Base-by-base conservation (phyloP, 2,113 vertebrate genomes). In the Melanerpes aurifrons region DNA sequence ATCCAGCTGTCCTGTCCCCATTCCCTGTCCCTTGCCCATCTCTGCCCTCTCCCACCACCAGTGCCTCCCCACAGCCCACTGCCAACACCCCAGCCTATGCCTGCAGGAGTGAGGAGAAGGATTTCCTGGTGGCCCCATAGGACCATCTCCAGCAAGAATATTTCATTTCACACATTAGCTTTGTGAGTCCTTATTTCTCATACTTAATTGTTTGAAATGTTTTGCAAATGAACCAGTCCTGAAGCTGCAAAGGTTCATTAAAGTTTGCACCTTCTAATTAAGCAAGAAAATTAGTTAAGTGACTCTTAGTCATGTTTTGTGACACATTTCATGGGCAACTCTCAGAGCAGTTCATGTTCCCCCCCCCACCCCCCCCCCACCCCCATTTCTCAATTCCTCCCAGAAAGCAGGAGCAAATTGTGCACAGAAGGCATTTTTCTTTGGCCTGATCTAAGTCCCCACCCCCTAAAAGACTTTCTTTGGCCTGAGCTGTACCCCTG, bases 11-110 rank as follows among this genome's bases (percentile, higher is more conserved):
- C 32, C 21, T 22, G 7, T 22, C 18, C 58, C n/a, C 31, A 59
- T 45, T 28, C 64, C 28, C 64, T 45, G 43, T 22, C 31, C 50
- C 20, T 21, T 37, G 20, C 20, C 35, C 17, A 1, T 40, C 72
- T 62, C 54, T 56, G 24, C n/a, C 69, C 31, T 59, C 54, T 80
- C 15, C 69, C 43, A 58, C 26, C 28, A 25, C 32, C 4, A 24
- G 12, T 3, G 6, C 24, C 40, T n/a, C 28, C 69, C 59, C 48
- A 53, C 43, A 67, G 11, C 26, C 64, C 24, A 6, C 12, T 56
- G 12, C 24, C 43, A 20, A 14, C 3, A 21, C 15, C 5, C n/a
- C 50, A 29, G 15, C 17, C 28, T 53, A 24, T 1, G 0, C 43
- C 21, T 26, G 32, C 62, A 53, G 24, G 24, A 18, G n/a, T 0